phyloP scores from a whole-genome alignment of 2,888 invertebrate species.

The Pocota personata region DNA sequence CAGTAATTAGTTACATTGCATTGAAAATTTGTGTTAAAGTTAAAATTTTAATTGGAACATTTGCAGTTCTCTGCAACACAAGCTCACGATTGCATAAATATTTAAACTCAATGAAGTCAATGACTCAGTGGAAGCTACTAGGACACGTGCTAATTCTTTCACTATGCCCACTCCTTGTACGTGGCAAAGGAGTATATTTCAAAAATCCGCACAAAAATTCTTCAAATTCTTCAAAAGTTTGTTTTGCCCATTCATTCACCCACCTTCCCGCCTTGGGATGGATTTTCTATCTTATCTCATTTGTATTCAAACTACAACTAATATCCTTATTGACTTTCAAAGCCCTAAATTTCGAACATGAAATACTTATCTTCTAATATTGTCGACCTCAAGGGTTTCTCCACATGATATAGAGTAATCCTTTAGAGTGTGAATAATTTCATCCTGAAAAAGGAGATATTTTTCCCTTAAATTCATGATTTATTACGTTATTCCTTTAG shows the following conservation, averaged over 20 bases:
- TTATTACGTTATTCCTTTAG: conserved; percentile 10
- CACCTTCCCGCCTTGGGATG: background rate
- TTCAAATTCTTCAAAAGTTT: no score
- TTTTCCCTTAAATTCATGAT: conserved; percentile 16
- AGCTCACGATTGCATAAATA: no score
- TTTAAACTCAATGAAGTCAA: no score
- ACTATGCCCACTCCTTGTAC: no score
- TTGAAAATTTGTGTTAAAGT: background rate
- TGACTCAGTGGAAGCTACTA: no score
- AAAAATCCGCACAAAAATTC: no score
- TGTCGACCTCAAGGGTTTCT: conserved; percentile 16
- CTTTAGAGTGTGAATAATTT: conserved; percentile 52
- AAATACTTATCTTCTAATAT: conserved; percentile 9
- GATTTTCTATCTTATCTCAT: conserved; percentile 30
- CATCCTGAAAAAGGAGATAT: background rate
- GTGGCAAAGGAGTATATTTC: no score
- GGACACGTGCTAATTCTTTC: no score
- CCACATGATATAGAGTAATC: conserved; percentile 27
- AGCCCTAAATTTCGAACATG: conserved; percentile 30
- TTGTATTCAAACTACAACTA: conserved; percentile 62
- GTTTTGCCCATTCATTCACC: background rate
- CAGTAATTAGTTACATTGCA: background rate
- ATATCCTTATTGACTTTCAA: conserved; percentile 54
- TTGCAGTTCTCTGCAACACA: no score
- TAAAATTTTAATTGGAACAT: no score